Base-by-base conservation (phyloP, 2,888 invertebrate species). In the Archips crataeganus region DNA sequence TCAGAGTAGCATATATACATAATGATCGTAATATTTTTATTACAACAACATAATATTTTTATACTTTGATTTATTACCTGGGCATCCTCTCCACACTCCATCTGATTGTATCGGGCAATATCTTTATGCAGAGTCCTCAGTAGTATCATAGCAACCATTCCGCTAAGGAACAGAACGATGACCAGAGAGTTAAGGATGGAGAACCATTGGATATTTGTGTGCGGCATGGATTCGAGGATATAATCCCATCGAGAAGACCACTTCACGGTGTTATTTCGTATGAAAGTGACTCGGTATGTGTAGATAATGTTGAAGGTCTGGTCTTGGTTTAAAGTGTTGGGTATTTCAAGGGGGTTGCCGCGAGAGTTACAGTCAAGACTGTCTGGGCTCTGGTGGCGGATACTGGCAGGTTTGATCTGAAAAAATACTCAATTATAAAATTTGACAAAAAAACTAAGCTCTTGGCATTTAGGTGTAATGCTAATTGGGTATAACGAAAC, bases 171-270 rank as follows among this genome's bases (percentile, higher is more conserved):
- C 47, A 99, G 93, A 2, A 99, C 99, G 84, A 99, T 99, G 72
- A 99, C 99, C 81, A 99, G 95, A 0, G 99, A 99, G 91, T 99
- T 99, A 76, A 99, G 95, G 84, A 99, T 99, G 78, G 99, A 99
- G 90, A 99, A 99, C 99, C 99, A 99, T 89, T 99, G 99, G 82
- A 99, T 99, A 87, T 99, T 99, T 0, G 99, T 98, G 88, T 99
- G 99, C 0, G 99, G 99, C 98, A 99, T 98, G 0, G 99, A 99
- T 91, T 99, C 99, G 75, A 99, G 94, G 77, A 99, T 99, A 90
- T 99, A 99, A 91, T 99, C 99, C 99, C 99, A 99, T 84, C 99
- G 96, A 0, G 99, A 99, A 0, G 99, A 99, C 99, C 99, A 99
- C 92, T 99, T 99, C 13, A 99, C 97, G 0, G 96, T 96, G 88